Evolutionary conservation across 2,797 vertebrate genomes (phyloP), one percentile per base, ranked within the genome.

Genomic region (Sebastes variabilis): DNA sequence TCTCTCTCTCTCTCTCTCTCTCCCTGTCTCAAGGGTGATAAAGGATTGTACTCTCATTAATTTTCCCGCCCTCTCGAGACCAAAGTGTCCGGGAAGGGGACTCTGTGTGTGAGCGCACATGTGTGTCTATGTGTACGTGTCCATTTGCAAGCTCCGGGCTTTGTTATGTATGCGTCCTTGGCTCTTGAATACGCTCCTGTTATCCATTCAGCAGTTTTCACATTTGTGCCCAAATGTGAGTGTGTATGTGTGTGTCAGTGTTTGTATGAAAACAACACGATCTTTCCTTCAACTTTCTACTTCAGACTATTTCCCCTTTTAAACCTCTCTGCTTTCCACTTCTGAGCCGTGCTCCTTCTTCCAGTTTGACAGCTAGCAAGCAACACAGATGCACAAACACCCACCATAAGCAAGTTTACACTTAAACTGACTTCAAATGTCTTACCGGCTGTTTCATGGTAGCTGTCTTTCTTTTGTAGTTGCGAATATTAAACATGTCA

Each of bases 21-120:
- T 65, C 66, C 88, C 84, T 93, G 89, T 94, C 93, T 93, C 93
- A 93, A 91, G 94, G 91, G 94, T 94, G 94, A 94, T 94, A 92
- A 93, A 92, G 92, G 92, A 94, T 95, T 94, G 89, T 93, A 88
- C 90, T 93, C 94, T 95, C 94, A 95, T 95, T 95, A 94, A 95
- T 94, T 93, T 93, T 90, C 92, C 82, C 16, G 83, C 87, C 92
- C 94, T 94, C 92, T 94, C 3, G 92, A 92, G 93, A 93, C 84
- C 89, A 92, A 91, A 93, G 90, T 92, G 93, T 94, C 91, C 88
- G 52, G 88, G 84, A 87, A 90, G 85, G 89, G 91, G 89, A 91
- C 79, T 78, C 54, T 67, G 59, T 75, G 89, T 90, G 78, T 77
- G 58, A 49, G 55, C 2, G 42, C 4, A 3, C 8, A 8, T 68